Base-by-base conservation (phyloP, 2,888 invertebrate genomes). In the Callimorpha dominula region DNA sequence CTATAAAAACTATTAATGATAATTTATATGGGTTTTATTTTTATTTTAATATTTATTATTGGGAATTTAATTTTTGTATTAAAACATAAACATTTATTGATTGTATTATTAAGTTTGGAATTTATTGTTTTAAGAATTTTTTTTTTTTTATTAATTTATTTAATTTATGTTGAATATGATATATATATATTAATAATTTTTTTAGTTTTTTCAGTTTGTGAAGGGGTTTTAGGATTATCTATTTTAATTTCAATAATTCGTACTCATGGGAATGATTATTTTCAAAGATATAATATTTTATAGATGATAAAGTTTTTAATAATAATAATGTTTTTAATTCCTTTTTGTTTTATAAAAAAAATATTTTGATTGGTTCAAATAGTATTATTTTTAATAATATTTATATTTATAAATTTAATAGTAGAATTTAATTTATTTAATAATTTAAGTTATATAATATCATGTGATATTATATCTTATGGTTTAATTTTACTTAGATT, bases 141-240 rank as follows among this genome's bases (percentile, higher is more conserved):
- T 96, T 92, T 96, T 87, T 88, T 94, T 83, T 80, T 96, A 79
- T 87, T 96, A 89, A 81, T 95, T 84, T 93, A 90, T 93, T 93
- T 96, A 87, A 92, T 84, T 84, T 88, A 87, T 85, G 89, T 94
- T 90, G 86, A 89, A 81, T 93, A 90, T 94, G 93, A 96, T 89
- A 88, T 91, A 86, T 96, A 94, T 96, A 95, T 96, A 94, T 93
- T 93, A 85, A 95, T 97, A 89, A 89, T 96, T 88, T 97, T 96
- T 96, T 95, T 97, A 89, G 94, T 95, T 73, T 96, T 97, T 94
- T 94, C 95, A 76, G 97, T 97, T 69, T 97, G 97, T 96, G 97
- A 97, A 46, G 96, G 97, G 0, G 96, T 96, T 81, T 96, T 97
- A 92, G 97, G 97, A 0, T 84, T 97, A 85, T 96, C 96, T 11